Evolutionary conservation across 2,797 vertebrate species (phyloP).

Genomic region (Craterocephalus amniculus): DNA sequence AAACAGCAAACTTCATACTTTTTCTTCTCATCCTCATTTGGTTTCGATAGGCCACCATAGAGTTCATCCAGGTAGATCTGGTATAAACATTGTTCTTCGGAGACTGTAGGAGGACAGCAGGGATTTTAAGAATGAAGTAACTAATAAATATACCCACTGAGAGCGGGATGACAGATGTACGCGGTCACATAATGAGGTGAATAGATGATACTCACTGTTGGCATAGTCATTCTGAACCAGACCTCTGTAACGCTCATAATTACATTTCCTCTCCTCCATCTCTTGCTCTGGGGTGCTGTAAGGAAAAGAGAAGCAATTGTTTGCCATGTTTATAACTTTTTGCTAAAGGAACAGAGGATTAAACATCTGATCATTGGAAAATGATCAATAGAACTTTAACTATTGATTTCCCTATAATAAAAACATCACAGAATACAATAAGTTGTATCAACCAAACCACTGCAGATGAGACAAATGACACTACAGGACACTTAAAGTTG

Average conservation of each 20-base stretch:
- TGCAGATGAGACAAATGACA: background rate
- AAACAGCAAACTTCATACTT: slow-evolving; percentile 82
- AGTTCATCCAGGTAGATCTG: slow-evolving; percentile 98
- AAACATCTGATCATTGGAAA: background rate
- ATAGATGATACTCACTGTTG: slow-evolving; percentile 93
- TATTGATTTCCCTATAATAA: too few relatives aligned
- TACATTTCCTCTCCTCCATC: slow-evolving; percentile 93
- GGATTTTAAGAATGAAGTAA: slow-evolving; percentile 36
- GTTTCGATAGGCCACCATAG: slow-evolving; percentile 93
- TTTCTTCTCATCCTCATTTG: slow-evolving; percentile 97
- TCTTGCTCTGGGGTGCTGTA: slow-evolving; percentile 91
- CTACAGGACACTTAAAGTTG: background rate
- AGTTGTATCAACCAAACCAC: background rate
- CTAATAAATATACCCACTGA: slow-evolving; percentile 49
- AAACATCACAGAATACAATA: background rate
- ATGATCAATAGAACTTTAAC: background rate
- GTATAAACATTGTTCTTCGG: slow-evolving; percentile 97
- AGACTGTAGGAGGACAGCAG: slow-evolving; percentile 82
- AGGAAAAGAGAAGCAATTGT: slow-evolving; percentile 22
- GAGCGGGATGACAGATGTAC: slow-evolving; percentile 10
- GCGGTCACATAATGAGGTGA: background rate
- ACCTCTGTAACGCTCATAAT: slow-evolving; percentile 95
- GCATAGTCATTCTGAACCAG: slow-evolving; percentile 98
- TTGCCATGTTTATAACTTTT: slow-evolving; percentile 16
- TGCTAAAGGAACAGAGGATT: background rate